A percentile compares a stretch with the other conserved stretches of the same genome.
phyloP scores from a whole-genome alignment of 2,797 vertebrate species.

The Sparidentex hasta region DNA sequence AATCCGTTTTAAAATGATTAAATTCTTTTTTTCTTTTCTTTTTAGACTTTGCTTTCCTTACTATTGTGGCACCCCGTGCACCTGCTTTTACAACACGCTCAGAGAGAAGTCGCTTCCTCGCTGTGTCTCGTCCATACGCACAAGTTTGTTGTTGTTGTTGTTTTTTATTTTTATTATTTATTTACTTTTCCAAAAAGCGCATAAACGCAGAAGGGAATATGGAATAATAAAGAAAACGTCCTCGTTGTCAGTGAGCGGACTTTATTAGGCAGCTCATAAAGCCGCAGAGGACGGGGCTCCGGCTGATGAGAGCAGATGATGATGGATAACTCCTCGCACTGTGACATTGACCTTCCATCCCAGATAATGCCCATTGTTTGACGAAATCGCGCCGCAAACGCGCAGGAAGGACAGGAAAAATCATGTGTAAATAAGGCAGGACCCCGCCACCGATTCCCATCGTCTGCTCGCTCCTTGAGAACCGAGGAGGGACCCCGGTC shows the following conservation, averaged over 20 bases:
- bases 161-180: too few relatives aligned
- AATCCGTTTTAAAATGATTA: background rate
- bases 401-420: slow-evolving; percentile 92
- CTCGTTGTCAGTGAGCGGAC: slow-evolving; percentile 52
- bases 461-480: slow-evolving; percentile 88
- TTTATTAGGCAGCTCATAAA: slow-evolving; percentile 80
- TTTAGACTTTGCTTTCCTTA: background rate
- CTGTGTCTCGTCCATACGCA: background rate
- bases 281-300: slow-evolving; percentile 57
- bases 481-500: slow-evolving; percentile 87
- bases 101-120: background rate
- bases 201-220: slow-evolving; percentile 22
- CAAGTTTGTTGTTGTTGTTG: too few relatives aligned
- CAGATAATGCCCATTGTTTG: slow-evolving; percentile 96
- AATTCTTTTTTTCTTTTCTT: background rate
- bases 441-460: slow-evolving; percentile 90
- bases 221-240: slow-evolving; percentile 50
- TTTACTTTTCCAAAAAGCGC: too few relatives aligned
- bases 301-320: slow-evolving; percentile 86
- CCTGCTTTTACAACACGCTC: slow-evolving; percentile 41
- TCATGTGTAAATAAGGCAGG: slow-evolving; percentile 91
- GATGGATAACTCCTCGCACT: slow-evolving; percentile 90
- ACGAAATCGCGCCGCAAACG: slow-evolving; percentile 84
- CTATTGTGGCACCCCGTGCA: slow-evolving; percentile 33
- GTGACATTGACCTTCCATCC: slow-evolving; percentile 96